phyloP scores from a whole-genome alignment of 2,797 vertebrate species.

The Sebastes steindachneri region DNA sequence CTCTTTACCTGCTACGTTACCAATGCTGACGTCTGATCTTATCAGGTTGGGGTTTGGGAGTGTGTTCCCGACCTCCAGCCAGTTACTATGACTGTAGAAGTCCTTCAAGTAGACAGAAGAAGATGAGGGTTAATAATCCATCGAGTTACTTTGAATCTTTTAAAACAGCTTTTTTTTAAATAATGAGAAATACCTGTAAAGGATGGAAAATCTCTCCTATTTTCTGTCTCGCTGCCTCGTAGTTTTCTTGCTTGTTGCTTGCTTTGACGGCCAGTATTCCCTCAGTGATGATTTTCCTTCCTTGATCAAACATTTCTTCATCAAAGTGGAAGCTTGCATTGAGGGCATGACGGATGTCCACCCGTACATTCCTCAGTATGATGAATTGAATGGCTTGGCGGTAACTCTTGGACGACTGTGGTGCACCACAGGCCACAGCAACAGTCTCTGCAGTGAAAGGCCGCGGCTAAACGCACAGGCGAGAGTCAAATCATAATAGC shows the following conservation, averaged over 20 bases:
- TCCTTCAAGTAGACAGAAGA: constrained; percentile 63
- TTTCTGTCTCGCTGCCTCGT: constrained; percentile 54
- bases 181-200: constrained; percentile 71
- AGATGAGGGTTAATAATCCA: neutral
- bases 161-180: neutral
- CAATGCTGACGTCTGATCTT: constrained; percentile 52
- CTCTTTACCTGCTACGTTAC: constrained; percentile 76
- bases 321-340: constrained; percentile 76
- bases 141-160: neutral
- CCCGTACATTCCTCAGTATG: constrained; percentile 44
- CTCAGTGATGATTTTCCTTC: constrained; percentile 66
- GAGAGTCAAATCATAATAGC: neutral
- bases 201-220: constrained; percentile 76
- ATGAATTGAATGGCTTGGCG: constrained; percentile 32
- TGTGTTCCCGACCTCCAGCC: constrained; percentile 74
- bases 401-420: constrained; percentile 52
- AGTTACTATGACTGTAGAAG: constrained; percentile 85
- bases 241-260: constrained; percentile 55
- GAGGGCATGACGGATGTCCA: constrained; percentile 50
- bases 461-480: constrained; percentile 9
- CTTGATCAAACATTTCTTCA: constrained; percentile 59
- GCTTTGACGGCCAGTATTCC: constrained; percentile 65
- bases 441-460: constrained; percentile 47
- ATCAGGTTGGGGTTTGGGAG: constrained; percentile 72
- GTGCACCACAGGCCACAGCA: constrained; percentile 41